These are phyloP conservation scores for Tanypteryx hageni DNA, from an alignment of 2,888 invertebrate species.

Conservation along the genomic window DNA sequence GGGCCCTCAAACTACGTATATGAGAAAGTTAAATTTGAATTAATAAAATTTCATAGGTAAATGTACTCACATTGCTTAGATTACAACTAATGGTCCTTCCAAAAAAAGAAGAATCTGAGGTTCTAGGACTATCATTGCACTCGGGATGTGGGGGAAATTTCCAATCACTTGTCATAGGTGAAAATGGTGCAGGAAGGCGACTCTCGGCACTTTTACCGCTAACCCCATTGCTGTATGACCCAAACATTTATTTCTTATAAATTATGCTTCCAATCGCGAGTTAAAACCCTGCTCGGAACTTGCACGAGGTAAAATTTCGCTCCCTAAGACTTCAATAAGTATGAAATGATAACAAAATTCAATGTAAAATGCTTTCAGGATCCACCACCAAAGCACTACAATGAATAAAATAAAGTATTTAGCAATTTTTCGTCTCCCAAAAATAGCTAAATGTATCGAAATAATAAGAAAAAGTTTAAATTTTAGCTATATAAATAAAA, in stretches of 20 bases:
- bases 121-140: too few relatives aligned
- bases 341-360: background rate
- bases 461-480: too few relatives aligned
- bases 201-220: background rate
- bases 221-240: background rate
- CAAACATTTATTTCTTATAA: background rate
- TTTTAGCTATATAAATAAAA: too few relatives aligned
- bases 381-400: background rate
- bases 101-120: too few relatives aligned
- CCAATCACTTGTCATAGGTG: background rate
- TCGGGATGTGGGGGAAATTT: too few relatives aligned
- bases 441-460: too few relatives aligned
- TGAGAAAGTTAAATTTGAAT: too few relatives aligned
- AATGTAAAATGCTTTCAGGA: background rate
- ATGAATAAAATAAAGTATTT: background rate
- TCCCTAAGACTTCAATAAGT: background rate
- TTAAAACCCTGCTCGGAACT: background rate
- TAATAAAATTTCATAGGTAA: too few relatives aligned
- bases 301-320: background rate
- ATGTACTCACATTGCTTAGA: too few relatives aligned
- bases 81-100: too few relatives aligned
- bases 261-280: background rate
- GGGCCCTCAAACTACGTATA: too few relatives aligned
- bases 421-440: too few relatives aligned
- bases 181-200: background rate